Conservation (phyloP, 2,888 invertebrate genomes). For the Coenonympha glycerion region DNA sequence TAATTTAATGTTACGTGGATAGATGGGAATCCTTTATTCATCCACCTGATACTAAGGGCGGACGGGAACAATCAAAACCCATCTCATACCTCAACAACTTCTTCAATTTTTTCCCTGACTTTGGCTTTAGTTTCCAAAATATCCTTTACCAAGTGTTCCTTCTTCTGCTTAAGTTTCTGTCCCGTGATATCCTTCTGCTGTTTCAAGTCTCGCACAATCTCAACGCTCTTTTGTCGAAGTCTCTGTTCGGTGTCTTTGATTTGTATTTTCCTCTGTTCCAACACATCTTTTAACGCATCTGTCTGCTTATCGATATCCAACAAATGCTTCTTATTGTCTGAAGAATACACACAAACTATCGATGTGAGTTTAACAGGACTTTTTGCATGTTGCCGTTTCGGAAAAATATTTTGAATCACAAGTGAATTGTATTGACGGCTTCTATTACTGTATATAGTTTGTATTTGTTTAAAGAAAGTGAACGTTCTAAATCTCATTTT, state of each 20-base stretch:
- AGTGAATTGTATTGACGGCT: conserved; percentile 34
- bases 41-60: too few relatives aligned
- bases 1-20: too few relatives aligned
- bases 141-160: conserved; percentile 80
- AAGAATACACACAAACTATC: conserved; percentile 49
- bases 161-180: conserved; percentile 72
- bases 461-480: conserved; percentile 41
- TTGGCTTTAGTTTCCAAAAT: conserved; percentile 82
- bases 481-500: conserved; percentile 49
- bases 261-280: conserved; percentile 78
- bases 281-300: conserved; percentile 71
- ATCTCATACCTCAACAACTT: conserved; percentile 81
- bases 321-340: conserved; percentile 59
- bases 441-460: conserved; percentile 35
- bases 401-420: conserved; percentile 27
- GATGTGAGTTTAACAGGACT: conserved; percentile 38
- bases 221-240: conserved; percentile 61
- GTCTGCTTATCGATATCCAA: conserved; percentile 64
- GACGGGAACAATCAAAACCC: too few relatives aligned
- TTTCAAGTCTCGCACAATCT: conserved; percentile 63
- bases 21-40: too few relatives aligned
- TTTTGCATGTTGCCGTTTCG: conserved; percentile 33
- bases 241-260: conserved; percentile 76
- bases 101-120: conserved; percentile 83
- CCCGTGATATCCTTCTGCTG: conserved; percentile 64